A percentile compares a stretch with the other conserved stretches of the same genome.
Evolutionary conservation across 2,797 vertebrate genomes (phyloP).

Genomic region (Hirundo rustica): DNA sequence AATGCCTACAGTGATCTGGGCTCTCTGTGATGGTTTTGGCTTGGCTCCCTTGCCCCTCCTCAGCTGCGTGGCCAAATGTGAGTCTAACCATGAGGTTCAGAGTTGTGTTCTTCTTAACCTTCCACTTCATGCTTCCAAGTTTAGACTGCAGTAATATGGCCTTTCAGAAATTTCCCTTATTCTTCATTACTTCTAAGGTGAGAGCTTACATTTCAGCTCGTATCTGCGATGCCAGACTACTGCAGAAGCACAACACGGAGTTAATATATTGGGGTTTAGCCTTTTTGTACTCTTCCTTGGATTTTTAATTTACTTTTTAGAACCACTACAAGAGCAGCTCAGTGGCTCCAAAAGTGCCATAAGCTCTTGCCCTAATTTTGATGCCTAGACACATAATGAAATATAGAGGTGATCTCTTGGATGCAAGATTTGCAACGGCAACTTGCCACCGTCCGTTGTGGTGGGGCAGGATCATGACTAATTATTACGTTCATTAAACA

Average conservation of each 20-base stretch:
- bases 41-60: constrained; percentile 43
- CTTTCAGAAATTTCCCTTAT: background rate
- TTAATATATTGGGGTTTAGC: background rate
- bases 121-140: constrained; percentile 48
- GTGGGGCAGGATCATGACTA: background rate
- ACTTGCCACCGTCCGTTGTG: accelerated
- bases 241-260: background rate
- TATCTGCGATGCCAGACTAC: background rate
- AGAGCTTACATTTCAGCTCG: background rate
- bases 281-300: background rate
- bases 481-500: background rate
- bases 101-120: constrained; percentile 38
- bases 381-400: background rate
- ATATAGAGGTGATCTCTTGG: background rate
- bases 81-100: constrained; percentile 20
- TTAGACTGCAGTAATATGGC: background rate
- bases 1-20: constrained; percentile 51
- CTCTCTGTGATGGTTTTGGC: constrained; percentile 64
- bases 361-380: background rate
- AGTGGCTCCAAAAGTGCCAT: background rate
- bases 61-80: constrained; percentile 34
- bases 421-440: accelerated
- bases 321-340: background rate
- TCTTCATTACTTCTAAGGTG: background rate
- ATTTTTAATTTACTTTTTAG: background rate